phyloP scores from a whole-genome alignment of 2,888 invertebrate species.

The Heliconius ethilla region DNA sequence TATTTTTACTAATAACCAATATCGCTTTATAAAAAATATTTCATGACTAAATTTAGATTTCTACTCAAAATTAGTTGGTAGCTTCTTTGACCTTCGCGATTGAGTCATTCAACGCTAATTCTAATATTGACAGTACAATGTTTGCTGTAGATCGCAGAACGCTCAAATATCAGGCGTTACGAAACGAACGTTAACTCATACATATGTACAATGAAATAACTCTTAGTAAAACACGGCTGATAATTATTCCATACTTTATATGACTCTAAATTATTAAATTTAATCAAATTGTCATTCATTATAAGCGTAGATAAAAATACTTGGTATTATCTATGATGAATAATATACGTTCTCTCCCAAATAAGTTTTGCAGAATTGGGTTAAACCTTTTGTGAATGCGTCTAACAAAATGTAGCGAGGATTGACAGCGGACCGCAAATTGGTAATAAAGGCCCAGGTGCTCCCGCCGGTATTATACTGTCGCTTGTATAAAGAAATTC shows the following conservation, averaged over 20 bases:
- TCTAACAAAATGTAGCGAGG: constrained; percentile 40
- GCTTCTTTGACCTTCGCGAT: constrained; percentile 43
- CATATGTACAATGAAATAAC: constrained; percentile 16
- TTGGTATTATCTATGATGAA: background rate
- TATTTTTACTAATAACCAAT: constrained; percentile 26
- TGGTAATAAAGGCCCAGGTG: constrained; percentile 38
- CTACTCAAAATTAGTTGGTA: constrained; percentile 13
- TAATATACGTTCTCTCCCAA: constrained; percentile 2
- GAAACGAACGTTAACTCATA: constrained; percentile 24
- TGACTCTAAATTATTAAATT: too few species aligned
- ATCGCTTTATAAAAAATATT: constrained; percentile 30
- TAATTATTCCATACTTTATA: background rate
- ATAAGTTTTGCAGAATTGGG: constrained; percentile 10
- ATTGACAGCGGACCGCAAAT: constrained; percentile 43
- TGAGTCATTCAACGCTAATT: constrained; percentile 38
- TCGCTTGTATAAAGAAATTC: constrained; percentile 27
- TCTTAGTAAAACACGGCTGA: background rate
- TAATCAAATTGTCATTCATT: too few species aligned
- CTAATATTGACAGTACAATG: constrained; percentile 41
- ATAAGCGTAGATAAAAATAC: background rate
- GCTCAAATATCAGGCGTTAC: constrained; percentile 40
- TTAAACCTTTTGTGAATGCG: constrained; percentile 24
- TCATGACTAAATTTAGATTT: constrained; percentile 3
- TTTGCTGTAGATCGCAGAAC: constrained; percentile 39
- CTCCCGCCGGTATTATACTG: constrained; percentile 30